These are phyloP conservation scores for Myrmecophaga tridactyla DNA, from an alignment of 2,113 vertebrate genomes.

Conservation along the genomic window DNA sequence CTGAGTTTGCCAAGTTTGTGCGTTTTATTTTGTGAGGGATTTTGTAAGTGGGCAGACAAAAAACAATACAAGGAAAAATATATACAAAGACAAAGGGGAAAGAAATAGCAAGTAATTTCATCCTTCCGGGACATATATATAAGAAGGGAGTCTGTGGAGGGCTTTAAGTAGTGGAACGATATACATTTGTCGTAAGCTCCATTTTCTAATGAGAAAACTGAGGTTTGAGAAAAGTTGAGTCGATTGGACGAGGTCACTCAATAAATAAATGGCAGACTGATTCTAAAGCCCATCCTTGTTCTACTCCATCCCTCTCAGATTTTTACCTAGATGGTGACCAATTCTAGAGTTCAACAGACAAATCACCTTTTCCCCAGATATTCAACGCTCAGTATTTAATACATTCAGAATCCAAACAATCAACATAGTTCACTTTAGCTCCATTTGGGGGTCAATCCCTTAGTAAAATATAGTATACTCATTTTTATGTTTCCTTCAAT, in stretches of 20 bases:
- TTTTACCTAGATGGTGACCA: neutral
- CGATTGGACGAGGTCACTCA: neutral
- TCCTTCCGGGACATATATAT: neutral
- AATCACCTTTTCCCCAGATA: conserved; percentile 18
- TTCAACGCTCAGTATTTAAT: neutral
- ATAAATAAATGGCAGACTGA: neutral
- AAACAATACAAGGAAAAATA: neutral
- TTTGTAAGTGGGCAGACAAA: neutral
- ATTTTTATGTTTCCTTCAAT: conserved; percentile 34
- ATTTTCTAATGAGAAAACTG: conserved; percentile 8
- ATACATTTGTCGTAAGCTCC: neutral
- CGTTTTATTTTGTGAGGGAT: conserved; percentile 3
- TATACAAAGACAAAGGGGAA: neutral
- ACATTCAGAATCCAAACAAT: conserved; percentile 37
- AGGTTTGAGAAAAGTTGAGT: neutral
- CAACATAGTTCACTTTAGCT: conserved; percentile 4
- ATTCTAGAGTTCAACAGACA: conserved; percentile 16
- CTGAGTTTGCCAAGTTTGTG: neutral
- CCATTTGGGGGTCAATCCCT: neutral
- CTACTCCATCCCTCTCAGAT: neutral
- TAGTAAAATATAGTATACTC: neutral
- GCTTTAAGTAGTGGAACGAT: neutral
- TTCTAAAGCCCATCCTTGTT: neutral
- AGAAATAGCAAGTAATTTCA: neutral
- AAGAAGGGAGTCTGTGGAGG: neutral